Evolutionary conservation across 92 coral and sea anemone species (phyloP), one percentile per base, ranked within the genome.

Genomic region (Phymanthus crucifer): DNA sequence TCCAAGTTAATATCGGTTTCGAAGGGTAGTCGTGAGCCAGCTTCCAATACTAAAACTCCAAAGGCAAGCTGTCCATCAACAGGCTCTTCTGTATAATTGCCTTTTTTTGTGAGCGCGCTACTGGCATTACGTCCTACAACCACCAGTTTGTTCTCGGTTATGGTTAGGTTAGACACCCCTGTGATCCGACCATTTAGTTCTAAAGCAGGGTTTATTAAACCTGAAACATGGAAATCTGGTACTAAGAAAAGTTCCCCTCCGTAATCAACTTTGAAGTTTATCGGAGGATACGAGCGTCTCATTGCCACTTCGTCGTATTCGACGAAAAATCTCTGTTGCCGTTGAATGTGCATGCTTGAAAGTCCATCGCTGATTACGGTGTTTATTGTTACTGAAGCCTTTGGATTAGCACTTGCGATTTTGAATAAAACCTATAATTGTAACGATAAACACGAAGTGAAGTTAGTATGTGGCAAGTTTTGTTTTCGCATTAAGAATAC

Each of bases 291-390:
- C 47, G 99, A 95, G 47, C 99, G 87, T 73, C 93, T 80, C 71
- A 83, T 87, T 13, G 99, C 93, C 10, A 87, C 92, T 84, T 95
- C 97, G 70, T 95, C 92, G 85, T 95, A 95, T 78, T 95, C 99
- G 71, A 95, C 93, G 82, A 83, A 95, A 75, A 93, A 95, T 14
- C 70, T 81, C 69, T 95, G 97, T 40, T 87, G 80, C n/a, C 87
- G 76, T 78, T 81, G 87, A 40, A 95, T 87, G 68, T 95, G 95
- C 48, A 95, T 57, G 13, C 76, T 73, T 66, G 99, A 84, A 6
- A 95, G 83, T 34, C 99, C 97, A 58, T 95, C 99, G 40, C 97
- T 91, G 32, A 92, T 91, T 56, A 92, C 77, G 23, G 88, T 89
- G 52, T 80, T 79, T 64, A 95, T 88, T 67, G 89, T 86, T 19